Conservation (phyloP, 2,888 invertebrate genomes). For the Hermaeophaga mercurialis region DNA sequence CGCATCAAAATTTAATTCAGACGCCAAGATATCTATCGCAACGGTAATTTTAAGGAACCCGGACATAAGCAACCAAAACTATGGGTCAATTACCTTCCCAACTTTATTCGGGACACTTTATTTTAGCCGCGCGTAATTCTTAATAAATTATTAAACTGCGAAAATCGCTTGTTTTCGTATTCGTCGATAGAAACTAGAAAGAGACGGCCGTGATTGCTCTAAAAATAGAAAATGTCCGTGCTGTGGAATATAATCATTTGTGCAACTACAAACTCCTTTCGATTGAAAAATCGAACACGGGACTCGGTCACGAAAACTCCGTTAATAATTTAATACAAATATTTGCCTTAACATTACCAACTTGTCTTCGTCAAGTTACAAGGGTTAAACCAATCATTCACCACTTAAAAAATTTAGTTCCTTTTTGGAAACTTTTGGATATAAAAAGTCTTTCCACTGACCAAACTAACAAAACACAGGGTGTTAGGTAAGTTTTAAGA, state of each 20-base stretch:
- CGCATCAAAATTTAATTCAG: neutral
- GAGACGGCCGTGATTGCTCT: neutral
- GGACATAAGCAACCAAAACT: neutral
- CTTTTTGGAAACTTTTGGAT: too few species aligned
- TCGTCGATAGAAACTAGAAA: neutral
- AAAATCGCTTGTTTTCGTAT: neutral
- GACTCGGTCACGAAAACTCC: too few species aligned
- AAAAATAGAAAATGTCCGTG: conserved; percentile 1
- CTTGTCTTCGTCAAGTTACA: too few species aligned
- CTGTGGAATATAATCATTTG: too few species aligned
- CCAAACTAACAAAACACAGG: too few species aligned
- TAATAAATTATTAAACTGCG: conserved; percentile 1
- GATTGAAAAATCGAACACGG: neutral
- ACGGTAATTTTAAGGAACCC: neutral
- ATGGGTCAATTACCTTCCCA: neutral
- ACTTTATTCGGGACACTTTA: conserved; percentile 6
- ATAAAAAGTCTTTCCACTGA: too few species aligned
- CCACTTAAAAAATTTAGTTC: too few species aligned
- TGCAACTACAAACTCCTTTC: neutral
- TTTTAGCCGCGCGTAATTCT: neutral
- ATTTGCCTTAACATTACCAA: too few species aligned
- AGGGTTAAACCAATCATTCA: too few species aligned
- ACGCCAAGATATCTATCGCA: neutral
- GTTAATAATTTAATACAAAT: too few species aligned
- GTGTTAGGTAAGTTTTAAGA: too few species aligned